Percentiles rank a stretch among this genome's conserved stretches.
phyloP scores from a whole-genome alignment of 2,113 vertebrate species.

The Okapia johnstoni region DNA sequence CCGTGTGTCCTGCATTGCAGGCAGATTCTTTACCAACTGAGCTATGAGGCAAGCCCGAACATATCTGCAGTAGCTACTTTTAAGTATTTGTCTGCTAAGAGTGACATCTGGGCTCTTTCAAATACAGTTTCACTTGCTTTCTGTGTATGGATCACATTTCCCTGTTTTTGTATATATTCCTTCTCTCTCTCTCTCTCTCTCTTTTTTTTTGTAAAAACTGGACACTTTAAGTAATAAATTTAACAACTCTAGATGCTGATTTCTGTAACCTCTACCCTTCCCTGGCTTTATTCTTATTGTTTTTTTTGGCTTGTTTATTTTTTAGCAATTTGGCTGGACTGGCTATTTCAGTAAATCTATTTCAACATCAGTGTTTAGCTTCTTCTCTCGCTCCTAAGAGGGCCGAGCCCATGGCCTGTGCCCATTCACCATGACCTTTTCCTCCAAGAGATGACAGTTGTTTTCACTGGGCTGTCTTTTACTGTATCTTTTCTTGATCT shows the following conservation, averaged over 20 bases:
- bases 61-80: neutral
- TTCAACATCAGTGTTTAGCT: neutral
- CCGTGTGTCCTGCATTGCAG: neutral
- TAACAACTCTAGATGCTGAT: neutral
- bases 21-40: neutral
- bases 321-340: neutral
- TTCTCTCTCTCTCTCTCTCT: neutral
- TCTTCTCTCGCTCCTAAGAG: neutral
- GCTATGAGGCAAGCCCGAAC: neutral
- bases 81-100: neutral
- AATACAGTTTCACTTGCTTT: neutral
- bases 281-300: neutral
- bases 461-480: neutral
- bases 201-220: neutral
- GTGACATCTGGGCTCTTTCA: neutral
- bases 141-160: neutral
- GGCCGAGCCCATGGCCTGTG: neutral
- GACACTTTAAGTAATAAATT: neutral
- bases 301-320: neutral
- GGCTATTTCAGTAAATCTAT: neutral
- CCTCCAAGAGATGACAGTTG: neutral
- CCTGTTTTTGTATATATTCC: neutral
- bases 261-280: neutral
- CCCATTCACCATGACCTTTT: neutral
- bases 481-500: neutral